Evolutionary conservation across 2,797 vertebrate genomes (phyloP), one percentile per base, ranked within the genome.

Genomic region (Crenuchus spilurus): DNA sequence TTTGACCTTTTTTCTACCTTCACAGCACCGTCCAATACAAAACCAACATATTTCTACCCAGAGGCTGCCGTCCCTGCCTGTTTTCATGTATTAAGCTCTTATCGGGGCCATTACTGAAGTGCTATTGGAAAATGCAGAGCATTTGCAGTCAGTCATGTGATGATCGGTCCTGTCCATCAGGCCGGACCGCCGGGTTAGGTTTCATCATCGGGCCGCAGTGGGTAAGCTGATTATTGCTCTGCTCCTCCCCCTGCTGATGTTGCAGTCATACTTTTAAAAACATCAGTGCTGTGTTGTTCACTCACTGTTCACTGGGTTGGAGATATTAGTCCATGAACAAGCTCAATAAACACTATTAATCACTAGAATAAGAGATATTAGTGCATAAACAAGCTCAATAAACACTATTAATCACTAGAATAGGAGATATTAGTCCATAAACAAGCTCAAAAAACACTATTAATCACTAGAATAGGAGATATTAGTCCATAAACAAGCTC

Each of bases 121-220:
- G 57, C 74, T 54, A 63, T 63, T 73, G 79, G 74, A 58, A 72
- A 71, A 63, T 22, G 16, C 49, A 76, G 54, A 44, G 39, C 22
- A 46, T 46, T 70, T 75, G 55, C 64, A 52, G 60, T 57, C 66
- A 61, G 80, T 80, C 77, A 84, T 76, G 70, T 84, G 82, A 85
- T 37, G 2, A 24, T 13, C 31, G 6, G 51, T n/a, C 65, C 33
- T 48, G 75, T 67, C 75, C 60, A 62, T 67, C 54, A 66, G 28
- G 67, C 41, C 13, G 10, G 31, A 44, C 52, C 26, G 44, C 62
- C 51, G 28, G 52, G 39, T 62, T 63, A 46, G 64, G 49, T 68
- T 52, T 71, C 54, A 71, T 69, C 67, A 65, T 48, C 24, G 54
- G 49, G 66, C 62, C 13, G 31, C 46, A 54, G 52, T 22, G 39